Conservation (phyloP, 2,797 vertebrate species). For the Chelon auratus region DNA sequence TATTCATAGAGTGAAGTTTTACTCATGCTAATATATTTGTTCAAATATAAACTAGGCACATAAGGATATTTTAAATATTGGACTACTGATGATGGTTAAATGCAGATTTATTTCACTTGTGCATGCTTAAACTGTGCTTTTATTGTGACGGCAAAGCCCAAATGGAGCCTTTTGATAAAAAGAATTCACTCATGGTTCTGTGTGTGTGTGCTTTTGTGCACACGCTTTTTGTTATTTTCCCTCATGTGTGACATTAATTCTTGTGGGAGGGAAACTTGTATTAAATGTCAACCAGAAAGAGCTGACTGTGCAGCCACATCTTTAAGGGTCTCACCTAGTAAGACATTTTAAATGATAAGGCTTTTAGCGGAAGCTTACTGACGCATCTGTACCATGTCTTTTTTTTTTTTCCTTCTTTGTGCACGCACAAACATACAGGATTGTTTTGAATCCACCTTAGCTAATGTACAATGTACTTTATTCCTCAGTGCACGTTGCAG, state of each 20-base stretch:
- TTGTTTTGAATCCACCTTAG: conserved; percentile 9
- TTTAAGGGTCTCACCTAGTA: conserved; percentile 23
- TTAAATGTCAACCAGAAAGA: conserved; percentile 57
- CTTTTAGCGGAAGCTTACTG: conserved; percentile 38
- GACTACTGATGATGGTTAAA: background rate
- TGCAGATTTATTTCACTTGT: background rate
- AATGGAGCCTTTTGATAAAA: background rate
- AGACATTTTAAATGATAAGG: conserved; percentile 50
- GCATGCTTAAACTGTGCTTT: background rate
- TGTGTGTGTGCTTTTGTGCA: background rate
- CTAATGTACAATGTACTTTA: background rate
- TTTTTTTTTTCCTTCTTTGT: background rate
- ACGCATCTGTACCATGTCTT: conserved; percentile 19
- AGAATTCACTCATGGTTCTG: background rate
- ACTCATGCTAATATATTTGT: no score
- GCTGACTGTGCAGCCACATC: conserved; percentile 47
- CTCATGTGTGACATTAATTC: conserved; percentile 44
- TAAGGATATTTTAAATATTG: no score
- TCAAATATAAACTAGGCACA: no score
- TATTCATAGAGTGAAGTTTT: no score
- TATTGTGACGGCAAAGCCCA: background rate
- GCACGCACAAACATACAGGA: background rate
- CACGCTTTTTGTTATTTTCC: conserved; percentile 17
- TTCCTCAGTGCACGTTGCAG: background rate
- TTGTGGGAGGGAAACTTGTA: conserved; percentile 40